Conservation (phyloP, 35 echinoderm and acorn worm genomes). For the Apostichopus parvimensis region DNA sequence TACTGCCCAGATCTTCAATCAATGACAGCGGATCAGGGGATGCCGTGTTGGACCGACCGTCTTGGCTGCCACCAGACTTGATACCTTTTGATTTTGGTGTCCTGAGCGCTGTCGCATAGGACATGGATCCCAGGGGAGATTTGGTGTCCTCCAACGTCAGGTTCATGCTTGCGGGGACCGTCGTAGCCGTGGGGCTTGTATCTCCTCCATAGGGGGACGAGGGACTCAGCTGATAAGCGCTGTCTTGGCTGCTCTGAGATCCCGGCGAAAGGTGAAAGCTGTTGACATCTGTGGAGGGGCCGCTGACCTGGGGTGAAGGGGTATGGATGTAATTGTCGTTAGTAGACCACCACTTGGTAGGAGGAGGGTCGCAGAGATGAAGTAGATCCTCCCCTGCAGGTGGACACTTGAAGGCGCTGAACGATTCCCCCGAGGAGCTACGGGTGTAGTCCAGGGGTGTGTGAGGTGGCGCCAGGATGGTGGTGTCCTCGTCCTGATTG, state of each 20-base stretch:
- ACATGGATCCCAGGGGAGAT: constrained; percentile 66
- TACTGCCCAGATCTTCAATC: constrained; percentile 88
- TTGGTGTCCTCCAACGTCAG: constrained; percentile 50
- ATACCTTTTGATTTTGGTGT: constrained; percentile 80
- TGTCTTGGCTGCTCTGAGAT: constrained; percentile 54
- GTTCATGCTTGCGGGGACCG: constrained; percentile 25
- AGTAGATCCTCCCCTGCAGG: background rate
- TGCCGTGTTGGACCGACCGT: constrained; percentile 76
- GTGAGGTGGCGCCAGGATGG: constrained; percentile 22
- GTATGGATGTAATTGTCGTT: constrained; percentile 44
- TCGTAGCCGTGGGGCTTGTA: constrained; percentile 20
- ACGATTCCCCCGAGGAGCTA: background rate
- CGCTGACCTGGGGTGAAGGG: constrained; percentile 29
- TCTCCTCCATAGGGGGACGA: constrained; percentile 56
- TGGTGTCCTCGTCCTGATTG: constrained; percentile 44
- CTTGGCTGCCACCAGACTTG: constrained; percentile 39
- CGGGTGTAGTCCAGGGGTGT: constrained; percentile 42
- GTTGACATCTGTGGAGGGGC: background rate
- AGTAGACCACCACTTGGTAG: constrained; percentile 20
- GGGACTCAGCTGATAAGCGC: constrained; percentile 39
- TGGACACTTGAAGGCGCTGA: constrained; percentile 9
- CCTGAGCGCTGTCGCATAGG: constrained; percentile 89
- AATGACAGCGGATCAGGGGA: constrained; percentile 93
- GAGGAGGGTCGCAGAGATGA: background rate
- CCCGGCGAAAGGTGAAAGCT: constrained; percentile 48